Percentiles rank a stretch among this genome's conserved stretches.
phyloP scores from a whole-genome alignment of 2,797 vertebrate genomes.

The Eulemur mongoz region DNA sequence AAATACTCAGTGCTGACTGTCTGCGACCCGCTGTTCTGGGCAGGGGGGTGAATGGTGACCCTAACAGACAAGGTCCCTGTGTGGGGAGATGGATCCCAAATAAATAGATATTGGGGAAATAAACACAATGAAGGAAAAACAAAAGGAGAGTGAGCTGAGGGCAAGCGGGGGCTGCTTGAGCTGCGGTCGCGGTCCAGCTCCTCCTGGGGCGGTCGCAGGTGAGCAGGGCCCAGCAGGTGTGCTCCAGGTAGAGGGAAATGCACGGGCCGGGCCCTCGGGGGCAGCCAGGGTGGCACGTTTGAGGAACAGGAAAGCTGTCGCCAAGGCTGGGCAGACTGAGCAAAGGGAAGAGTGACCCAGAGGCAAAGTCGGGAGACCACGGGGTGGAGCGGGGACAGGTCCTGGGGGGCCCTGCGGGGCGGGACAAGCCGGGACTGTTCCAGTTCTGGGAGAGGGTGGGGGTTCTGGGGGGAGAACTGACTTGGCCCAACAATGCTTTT shows the following conservation, averaged over 20 bases:
- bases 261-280: background rate
- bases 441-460: background rate
- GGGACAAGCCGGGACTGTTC: background rate
- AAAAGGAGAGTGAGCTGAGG: background rate
- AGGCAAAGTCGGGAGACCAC: background rate
- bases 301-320: background rate
- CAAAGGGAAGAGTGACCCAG: background rate
- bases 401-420: background rate
- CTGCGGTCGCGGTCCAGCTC: too few relatives aligned
- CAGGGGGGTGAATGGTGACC: rapidly evolving
- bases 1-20: background rate
- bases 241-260: background rate
- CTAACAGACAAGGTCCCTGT: background rate
- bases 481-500: background rate
- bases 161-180: background rate
- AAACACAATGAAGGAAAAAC: background rate
- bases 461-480: background rate
- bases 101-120: background rate
- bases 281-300: background rate
- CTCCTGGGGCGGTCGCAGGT: too few relatives aligned
- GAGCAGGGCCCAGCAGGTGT: background rate
- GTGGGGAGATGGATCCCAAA: background rate
- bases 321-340: background rate
- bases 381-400: background rate
- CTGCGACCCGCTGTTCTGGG: background rate